A percentile compares a stretch with the other conserved stretches of the same genome.
These are phyloP conservation scores for Aphis gossypii DNA, from an alignment of 1,140 invertebrate genomes.

Conservation along the genomic window DNA sequence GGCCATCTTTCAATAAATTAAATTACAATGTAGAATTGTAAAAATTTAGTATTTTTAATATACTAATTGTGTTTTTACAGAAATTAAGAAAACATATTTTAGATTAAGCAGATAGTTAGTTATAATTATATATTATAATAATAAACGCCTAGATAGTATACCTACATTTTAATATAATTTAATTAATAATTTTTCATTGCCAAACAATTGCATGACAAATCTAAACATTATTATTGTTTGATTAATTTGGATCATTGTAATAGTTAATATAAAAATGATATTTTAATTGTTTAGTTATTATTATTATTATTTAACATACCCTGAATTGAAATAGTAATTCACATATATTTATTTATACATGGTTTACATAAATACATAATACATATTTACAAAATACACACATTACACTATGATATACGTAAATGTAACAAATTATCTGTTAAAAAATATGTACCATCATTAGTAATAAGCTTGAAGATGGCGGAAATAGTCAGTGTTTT, in stretches of 20 bases:
- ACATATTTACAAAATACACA: neutral
- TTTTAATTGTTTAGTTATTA: neutral
- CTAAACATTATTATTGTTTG: neutral
- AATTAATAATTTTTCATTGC: neutral
- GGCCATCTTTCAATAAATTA: neutral
- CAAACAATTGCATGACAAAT: neutral
- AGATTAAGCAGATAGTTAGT: too few species aligned
- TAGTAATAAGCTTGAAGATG: neutral
- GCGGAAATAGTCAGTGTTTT: neutral
- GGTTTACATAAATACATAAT: neutral
- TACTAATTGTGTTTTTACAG: neutral
- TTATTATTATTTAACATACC: neutral
- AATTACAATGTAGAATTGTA: neutral
- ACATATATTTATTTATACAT: neutral
- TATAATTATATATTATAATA: too few species aligned
- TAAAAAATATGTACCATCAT: neutral
- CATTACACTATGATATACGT: neutral
- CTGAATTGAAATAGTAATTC: neutral
- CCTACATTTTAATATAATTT: too few species aligned
- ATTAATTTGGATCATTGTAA: too few species aligned
- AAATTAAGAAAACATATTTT: neutral
- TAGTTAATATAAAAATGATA: neutral
- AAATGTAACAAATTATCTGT: neutral
- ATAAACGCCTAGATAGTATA: too few species aligned
- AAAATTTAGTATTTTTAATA: neutral